Conservation (phyloP, 2,113 vertebrate species). For the Phoenicopterus ruber region DNA sequence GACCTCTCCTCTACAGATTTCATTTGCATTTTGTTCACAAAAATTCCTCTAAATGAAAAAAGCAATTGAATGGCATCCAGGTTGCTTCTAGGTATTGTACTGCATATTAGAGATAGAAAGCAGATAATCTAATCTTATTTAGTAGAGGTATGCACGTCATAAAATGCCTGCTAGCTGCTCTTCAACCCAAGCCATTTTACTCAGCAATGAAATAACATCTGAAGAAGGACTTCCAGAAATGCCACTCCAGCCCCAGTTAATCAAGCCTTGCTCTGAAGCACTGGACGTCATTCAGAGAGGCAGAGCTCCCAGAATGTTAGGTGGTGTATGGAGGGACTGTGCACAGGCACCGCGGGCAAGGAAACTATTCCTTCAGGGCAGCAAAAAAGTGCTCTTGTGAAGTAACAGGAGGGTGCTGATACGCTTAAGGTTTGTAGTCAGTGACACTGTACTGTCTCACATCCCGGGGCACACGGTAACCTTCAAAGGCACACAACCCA, state of each 20-base stretch:
- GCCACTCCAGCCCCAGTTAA: background rate
- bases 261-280: background rate
- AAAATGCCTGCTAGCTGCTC: background rate
- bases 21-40: background rate
- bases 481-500: background rate
- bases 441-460: too few species aligned
- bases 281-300: background rate
- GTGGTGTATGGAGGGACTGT: background rate
- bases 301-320: background rate
- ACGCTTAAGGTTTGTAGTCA: rapidly evolving
- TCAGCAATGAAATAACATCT: background rate
- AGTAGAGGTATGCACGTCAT: background rate
- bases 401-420: background rate
- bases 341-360: background rate
- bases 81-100: background rate
- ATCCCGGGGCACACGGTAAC: background rate
- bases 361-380: background rate
- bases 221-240: background rate
- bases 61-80: background rate
- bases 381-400: background rate
- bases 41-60: background rate
- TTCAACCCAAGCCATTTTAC: background rate
- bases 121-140: background rate
- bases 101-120: background rate
- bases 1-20: background rate